Evolutionary conservation across 1,140 invertebrate species (phyloP).

Genomic region (Drosophila yakuba): DNA sequence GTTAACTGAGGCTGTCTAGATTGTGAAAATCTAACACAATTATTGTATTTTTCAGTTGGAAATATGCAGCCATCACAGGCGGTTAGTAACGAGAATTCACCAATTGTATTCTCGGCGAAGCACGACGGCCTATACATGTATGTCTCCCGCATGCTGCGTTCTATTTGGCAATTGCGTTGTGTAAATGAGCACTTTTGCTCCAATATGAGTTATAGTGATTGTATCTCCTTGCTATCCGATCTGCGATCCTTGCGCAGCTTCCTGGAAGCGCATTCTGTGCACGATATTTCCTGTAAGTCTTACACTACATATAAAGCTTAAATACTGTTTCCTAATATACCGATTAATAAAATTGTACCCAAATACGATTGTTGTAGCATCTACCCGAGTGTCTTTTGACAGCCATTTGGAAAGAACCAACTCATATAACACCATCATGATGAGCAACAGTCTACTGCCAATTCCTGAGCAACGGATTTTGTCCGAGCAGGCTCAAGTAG

Average conservation of each 20-base stretch:
- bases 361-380: constrained; percentile 7
- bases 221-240: constrained; percentile 85
- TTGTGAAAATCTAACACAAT: background rate
- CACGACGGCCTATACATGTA: constrained; percentile 97
- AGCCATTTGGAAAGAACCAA: constrained; percentile 73
- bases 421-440: constrained; percentile 68
- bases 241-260: constrained; percentile 85
- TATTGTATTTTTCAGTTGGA: constrained; percentile 33
- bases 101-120: constrained; percentile 87
- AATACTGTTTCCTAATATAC: too few species aligned
- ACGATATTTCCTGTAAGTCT: constrained; percentile 70
- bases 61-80: constrained; percentile 66
- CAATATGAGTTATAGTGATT: constrained; percentile 85
- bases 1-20: background rate
- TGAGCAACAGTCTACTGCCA: constrained; percentile 49
- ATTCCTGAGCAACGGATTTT: constrained; percentile 82
- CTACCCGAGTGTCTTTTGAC: constrained; percentile 51
- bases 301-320: too few species aligned
- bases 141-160: constrained; percentile 92
- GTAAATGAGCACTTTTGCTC: constrained; percentile 86
- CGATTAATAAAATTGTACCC: background rate
- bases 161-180: constrained; percentile 91
- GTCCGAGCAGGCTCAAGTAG: constrained; percentile 84
- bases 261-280: constrained; percentile 84
- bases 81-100: constrained; percentile 46